phyloP scores from a whole-genome alignment of 30 jellyfish, hydroid and myxozoan species.

The Haliclystus octoradiatus region DNA sequence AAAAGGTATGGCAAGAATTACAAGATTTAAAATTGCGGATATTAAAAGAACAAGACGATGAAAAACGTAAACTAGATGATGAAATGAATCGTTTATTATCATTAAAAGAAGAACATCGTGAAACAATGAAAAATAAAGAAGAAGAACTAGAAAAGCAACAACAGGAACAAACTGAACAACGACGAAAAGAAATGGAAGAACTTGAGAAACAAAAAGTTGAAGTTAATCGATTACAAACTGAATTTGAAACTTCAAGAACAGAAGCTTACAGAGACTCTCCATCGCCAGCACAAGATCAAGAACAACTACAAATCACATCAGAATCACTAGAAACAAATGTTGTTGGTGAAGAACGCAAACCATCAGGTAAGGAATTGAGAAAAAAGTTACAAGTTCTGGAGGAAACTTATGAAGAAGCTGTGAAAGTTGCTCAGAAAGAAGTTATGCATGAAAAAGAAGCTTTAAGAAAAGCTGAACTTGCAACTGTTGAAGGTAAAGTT shows the following conservation, averaged over 20 bases:
- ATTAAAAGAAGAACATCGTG: slow-evolving; percentile 58
- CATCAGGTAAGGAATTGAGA: slow-evolving; percentile 12
- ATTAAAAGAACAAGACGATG: slow-evolving; percentile 60
- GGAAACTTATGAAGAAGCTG: slow-evolving; percentile 69
- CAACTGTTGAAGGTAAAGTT: slow-evolving; percentile 76
- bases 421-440: slow-evolving; percentile 62
- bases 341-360: too few species aligned
- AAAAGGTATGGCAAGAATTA: slow-evolving; percentile 51
- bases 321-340: too few species aligned
- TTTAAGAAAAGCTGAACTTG: slow-evolving; percentile 72
- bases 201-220: slow-evolving; percentile 69
- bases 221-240: slow-evolving; percentile 61
- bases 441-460: slow-evolving; percentile 74
- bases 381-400: slow-evolving; percentile 48
- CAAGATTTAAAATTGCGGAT: slow-evolving; percentile 65
- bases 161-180: too few species aligned
- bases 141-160: slow-evolving; percentile 59
- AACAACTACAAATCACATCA: too few species aligned
- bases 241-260: slow-evolving; percentile 55
- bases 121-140: slow-evolving; percentile 52
- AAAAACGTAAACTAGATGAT: slow-evolving; percentile 49
- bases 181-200: slow-evolving; percentile 47
- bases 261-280: too few species aligned
- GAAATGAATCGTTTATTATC: slow-evolving; percentile 55
- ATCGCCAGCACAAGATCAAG: too few species aligned